Conservation (phyloP, 2,888 invertebrate genomes). For the Ormyrus rosae region DNA sequence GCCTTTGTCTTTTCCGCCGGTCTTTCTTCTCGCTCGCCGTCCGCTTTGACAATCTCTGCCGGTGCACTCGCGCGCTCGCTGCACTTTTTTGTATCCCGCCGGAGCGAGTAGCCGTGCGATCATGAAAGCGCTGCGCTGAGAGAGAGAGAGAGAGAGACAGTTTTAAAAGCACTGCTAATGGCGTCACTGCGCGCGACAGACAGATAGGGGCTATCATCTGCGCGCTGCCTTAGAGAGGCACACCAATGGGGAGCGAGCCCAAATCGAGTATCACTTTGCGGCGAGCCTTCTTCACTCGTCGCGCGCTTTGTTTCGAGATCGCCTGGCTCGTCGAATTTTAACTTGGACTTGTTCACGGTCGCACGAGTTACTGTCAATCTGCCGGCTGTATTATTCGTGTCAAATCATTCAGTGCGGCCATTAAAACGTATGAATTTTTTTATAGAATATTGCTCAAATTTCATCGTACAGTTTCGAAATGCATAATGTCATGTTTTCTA, state of each 20-base stretch:
- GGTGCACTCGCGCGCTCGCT: slow-evolving; percentile 12
- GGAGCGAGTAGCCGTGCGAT: slow-evolving; percentile 13
- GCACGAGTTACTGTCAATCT: no score
- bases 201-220: no score
- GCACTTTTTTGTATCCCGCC: slow-evolving; percentile 18
- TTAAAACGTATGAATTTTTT: no score
- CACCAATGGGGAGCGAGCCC: background rate
- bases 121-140: background rate
- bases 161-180: slow-evolving; percentile 67
- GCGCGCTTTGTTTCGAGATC: no score
- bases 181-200: slow-evolving; percentile 62
- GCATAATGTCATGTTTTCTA: no score
- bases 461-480: no score
- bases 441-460: no score
- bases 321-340: no score
- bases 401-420: no score
- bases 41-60: slow-evolving; percentile 35
- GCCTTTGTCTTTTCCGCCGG: slow-evolving; percentile 17
- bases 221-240: slow-evolving; percentile 32
- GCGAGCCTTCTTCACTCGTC: no score
- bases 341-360: no score
- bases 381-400: no score
- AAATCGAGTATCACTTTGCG: slow-evolving; percentile 35
- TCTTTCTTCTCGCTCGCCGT: background rate
- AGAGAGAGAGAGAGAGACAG: background rate